These are phyloP conservation scores for Ommatoiulus sabulosus DNA, from an alignment of 2,888 invertebrate genomes.

Conservation along the genomic window DNA sequence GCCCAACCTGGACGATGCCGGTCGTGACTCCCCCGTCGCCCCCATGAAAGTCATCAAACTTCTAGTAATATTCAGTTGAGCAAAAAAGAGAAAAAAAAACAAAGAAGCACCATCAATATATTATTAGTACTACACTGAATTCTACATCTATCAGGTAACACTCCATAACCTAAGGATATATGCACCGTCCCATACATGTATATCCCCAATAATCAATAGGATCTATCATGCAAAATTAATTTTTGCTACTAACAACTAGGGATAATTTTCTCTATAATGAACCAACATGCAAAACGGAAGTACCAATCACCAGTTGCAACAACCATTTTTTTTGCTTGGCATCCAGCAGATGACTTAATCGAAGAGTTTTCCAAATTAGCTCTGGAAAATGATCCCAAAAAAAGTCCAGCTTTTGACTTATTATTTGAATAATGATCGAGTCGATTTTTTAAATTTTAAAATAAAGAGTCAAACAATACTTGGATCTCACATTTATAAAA, in stretches of 20 bases:
- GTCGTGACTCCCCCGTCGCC: slow-evolving; percentile 55
- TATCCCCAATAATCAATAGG: background rate
- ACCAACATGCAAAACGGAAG: no score
- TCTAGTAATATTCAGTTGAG: slow-evolving; percentile 7
- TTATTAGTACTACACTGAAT: background rate
- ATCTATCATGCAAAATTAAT: background rate
- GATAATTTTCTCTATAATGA: background rate
- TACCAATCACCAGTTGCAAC: background rate
- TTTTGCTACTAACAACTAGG: background rate
- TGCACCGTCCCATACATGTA: background rate
- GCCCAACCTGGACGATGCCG: slow-evolving; percentile 56
- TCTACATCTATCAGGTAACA: background rate
- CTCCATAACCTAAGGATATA: background rate
- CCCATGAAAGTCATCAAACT: slow-evolving; percentile 55
- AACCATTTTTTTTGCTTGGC: no score
- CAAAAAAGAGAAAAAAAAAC: slow-evolving; percentile 40
- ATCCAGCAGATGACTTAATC: no score
- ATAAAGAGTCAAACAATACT: no score
- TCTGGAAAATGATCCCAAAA: no score
- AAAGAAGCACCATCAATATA: slow-evolving; percentile 31
- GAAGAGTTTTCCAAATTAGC: no score
- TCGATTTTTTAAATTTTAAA: no score
- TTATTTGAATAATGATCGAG: no score
- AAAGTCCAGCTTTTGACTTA: no score
- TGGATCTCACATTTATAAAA: no score